Conservation (phyloP, 2,113 vertebrate genomes). For the Mormyrus lacerda region DNA sequence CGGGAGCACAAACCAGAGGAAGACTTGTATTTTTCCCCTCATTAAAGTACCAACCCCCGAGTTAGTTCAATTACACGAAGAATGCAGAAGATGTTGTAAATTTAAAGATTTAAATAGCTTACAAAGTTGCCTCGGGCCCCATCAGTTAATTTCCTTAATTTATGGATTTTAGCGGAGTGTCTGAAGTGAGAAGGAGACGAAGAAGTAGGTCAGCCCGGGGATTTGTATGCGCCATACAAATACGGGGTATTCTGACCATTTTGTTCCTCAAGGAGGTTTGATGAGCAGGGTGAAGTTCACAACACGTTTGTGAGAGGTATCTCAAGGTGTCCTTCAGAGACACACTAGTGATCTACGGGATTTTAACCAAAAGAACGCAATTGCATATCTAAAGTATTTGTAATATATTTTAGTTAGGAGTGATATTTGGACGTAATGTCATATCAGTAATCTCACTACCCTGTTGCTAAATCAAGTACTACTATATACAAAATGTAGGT, state of each 20-base stretch:
- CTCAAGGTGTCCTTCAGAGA: background rate
- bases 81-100: conserved; percentile 99
- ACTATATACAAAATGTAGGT: background rate
- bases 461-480: background rate
- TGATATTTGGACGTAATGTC: background rate
- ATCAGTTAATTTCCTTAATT: conserved; percentile 99
- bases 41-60: conserved; percentile 98
- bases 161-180: conserved; percentile 92
- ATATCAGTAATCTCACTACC: background rate
- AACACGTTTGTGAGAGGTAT: background rate
- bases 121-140: conserved; percentile 94
- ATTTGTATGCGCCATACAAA: conserved; percentile 59
- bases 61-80: conserved; percentile 99
- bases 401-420: background rate
- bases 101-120: conserved; percentile 99
- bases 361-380: background rate
- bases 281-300: background rate
- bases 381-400: background rate
- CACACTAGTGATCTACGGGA: background rate
- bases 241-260: conserved; percentile 38
- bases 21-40: conserved; percentile 72
- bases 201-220: conserved; percentile 84
- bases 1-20: conserved; percentile 76
- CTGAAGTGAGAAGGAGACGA: conserved; percentile 74
- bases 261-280: background rate